Base-by-base conservation (phyloP, 2,113 vertebrate genomes). In the Perognathus longimembris region DNA sequence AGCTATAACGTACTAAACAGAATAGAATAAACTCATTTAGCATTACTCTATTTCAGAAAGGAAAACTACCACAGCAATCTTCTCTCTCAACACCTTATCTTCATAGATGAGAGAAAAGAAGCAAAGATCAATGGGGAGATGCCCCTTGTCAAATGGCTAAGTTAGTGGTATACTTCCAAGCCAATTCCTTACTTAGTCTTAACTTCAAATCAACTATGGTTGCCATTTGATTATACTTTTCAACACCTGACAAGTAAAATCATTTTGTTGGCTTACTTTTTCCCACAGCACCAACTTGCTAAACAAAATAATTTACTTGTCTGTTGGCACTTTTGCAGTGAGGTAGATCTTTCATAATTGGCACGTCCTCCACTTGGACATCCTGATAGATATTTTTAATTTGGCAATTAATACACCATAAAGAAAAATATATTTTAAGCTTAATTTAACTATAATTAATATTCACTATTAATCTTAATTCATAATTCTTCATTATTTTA, bases 391-490 rank as follows among this genome's bases (percentile, higher is more conserved):
- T 21, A 61, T 86, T 84, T 28, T 89, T 85, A 54, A 28, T 36
- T 87, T 88, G 59, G 70, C 34, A 80, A 71, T 94, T 92, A 95
- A 11, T 50, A 45, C 64, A 83, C 77, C 61, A 95, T 34, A 92
- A 91, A 91, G 63, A 94, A 94, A 94, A 92, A 95, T 8, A 59
- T 94, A 95, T 80, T 95, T 94, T 54, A 22, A 79, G 75, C 32
- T 54, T 94, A 88, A 92, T 77, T 96, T 94, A 90, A 82, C 86
- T 85, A 64, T 88, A 85, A 97, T 95, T 93, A 90, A 79, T 34
- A 93, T n/a, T 80, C 54, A 92, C 95, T 94, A 89, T 92, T 90
- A 94, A 91, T 94, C 93, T 95, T 93, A 90, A 94, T 54, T 54
- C 50, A 12, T 54, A 54, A 54, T 18, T 54, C 50, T 18, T 54